These are phyloP conservation scores for Cygnus buccinator DNA, from an alignment of 2,113 vertebrate species.

Conservation along the genomic window DNA sequence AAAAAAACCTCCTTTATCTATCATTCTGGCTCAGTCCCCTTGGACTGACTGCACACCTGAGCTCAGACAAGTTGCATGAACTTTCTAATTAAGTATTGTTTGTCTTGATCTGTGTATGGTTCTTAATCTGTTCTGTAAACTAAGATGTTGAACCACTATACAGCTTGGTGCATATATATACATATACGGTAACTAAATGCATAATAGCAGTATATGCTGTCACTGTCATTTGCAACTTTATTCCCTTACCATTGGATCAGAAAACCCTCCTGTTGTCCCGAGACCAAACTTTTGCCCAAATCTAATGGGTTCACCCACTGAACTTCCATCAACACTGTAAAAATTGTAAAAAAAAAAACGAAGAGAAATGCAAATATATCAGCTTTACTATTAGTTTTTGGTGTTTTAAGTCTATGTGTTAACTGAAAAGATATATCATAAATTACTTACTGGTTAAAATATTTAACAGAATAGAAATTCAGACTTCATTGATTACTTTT, in stretches of 20 bases:
- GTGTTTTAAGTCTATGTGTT: background rate
- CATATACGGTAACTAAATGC: background rate
- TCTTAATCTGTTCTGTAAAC: background rate
- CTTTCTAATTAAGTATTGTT: background rate
- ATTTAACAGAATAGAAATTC: background rate
- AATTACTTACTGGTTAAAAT: background rate
- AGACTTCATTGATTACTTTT: background rate
- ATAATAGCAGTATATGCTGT: background rate
- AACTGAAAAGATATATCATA: background rate
- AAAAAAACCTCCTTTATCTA: background rate
- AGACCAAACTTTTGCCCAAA: constrained; percentile 81
- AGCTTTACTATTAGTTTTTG: background rate
- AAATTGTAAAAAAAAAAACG: background rate
- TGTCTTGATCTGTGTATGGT: background rate
- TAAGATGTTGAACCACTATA: background rate
- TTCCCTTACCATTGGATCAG: constrained; percentile 75
- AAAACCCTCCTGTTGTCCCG: constrained; percentile 73
- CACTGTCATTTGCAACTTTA: background rate
- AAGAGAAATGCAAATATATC: background rate
- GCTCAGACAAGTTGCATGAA: background rate
- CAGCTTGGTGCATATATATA: background rate
- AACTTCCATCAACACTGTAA: constrained; percentile 65
- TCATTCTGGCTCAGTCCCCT: background rate
- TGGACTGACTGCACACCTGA: background rate
- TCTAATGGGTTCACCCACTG: constrained; percentile 68